Percentiles rank a stretch among this genome's conserved stretches.
Conservation (phyloP, 2,888 invertebrate genomes). For the Melanchra persicariae region DNA sequence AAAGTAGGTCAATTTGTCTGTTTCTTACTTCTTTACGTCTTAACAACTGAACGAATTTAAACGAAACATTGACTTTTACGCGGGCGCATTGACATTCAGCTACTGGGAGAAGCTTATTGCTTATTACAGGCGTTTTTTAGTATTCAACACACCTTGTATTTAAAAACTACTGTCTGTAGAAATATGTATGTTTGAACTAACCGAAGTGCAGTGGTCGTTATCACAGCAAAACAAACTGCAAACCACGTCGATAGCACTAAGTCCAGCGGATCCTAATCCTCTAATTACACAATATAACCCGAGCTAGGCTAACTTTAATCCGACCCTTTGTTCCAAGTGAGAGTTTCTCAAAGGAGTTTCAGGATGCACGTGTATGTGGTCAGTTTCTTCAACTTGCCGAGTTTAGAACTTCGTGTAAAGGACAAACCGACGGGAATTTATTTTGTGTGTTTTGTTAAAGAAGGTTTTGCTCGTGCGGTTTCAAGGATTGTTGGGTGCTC, state of each 20-base stretch:
- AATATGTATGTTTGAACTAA: neutral
- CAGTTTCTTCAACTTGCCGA: constrained; percentile 64
- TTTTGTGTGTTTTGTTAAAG: constrained; percentile 58
- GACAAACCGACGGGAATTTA: constrained; percentile 62
- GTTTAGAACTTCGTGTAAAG: constrained; percentile 63
- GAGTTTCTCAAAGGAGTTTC: constrained; percentile 67
- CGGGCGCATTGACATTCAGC: neutral
- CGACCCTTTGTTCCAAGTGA: constrained; percentile 67
- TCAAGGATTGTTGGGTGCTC: constrained; percentile 23
- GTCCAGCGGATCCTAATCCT: constrained; percentile 60
- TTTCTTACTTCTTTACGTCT: too few species aligned
- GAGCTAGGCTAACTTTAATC: constrained; percentile 65
- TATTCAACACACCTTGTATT: neutral
- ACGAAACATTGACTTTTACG: too few species aligned
- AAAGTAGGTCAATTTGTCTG: too few species aligned
- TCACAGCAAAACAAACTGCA: constrained; percentile 18
- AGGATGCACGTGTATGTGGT: constrained; percentile 68
- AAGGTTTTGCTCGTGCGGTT: constrained; percentile 48
- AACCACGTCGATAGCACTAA: constrained; percentile 44
- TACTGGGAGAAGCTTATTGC: neutral
- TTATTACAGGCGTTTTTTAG: neutral
- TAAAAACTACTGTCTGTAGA: neutral
- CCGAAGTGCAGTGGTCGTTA: neutral
- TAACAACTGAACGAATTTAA: too few species aligned
- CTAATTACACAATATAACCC: constrained; percentile 72